Conservation (phyloP, 2,888 invertebrate species). For the Leptinotarsa rubiginosa region DNA sequence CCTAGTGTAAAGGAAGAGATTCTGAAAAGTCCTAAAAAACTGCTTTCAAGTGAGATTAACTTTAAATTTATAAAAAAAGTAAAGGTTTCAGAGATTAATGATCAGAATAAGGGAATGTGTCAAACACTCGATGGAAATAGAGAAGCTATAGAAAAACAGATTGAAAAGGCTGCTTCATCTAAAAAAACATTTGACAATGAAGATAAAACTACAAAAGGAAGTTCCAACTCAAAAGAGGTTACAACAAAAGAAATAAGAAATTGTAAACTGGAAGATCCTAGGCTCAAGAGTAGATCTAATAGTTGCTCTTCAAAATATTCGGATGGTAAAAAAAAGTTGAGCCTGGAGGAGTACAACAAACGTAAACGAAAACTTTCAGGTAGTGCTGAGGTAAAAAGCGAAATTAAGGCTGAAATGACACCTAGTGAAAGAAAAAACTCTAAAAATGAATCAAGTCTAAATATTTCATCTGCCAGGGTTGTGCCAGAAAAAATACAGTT, state of each 20-base stretch:
- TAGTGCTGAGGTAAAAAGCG: slow-evolving; percentile 24
- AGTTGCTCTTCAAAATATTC: slow-evolving; percentile 21
- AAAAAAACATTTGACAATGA: not conserved
- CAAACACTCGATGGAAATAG: too few relatives aligned
- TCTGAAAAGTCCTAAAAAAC: not conserved
- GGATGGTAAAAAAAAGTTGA: slow-evolving; percentile 49
- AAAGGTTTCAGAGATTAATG: not conserved
- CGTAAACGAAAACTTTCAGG: slow-evolving; percentile 50
- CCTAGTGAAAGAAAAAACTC: not conserved
- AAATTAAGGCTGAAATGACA: slow-evolving; percentile 31
- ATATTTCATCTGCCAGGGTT: not conserved
- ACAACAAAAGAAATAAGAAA: slow-evolving; percentile 14
- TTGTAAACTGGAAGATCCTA: slow-evolving; percentile 35
- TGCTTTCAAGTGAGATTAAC: not conserved
- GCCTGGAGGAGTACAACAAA: slow-evolving; percentile 56
- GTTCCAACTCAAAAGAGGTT: slow-evolving; percentile 13
- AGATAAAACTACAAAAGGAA: not conserved
- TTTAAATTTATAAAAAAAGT: not conserved
- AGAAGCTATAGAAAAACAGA: not conserved
- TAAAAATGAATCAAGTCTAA: not conserved
- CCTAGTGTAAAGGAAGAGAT: not conserved
- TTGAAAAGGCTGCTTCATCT: not conserved
- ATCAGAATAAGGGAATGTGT: not conserved
- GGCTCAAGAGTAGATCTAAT: slow-evolving; percentile 20
- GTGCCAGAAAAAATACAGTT: slow-evolving; percentile 31